A percentile compares a stretch with the other conserved stretches of the same genome.
Conservation (phyloP, 2,888 invertebrate genomes). For the Pyrgus malvae region DNA sequence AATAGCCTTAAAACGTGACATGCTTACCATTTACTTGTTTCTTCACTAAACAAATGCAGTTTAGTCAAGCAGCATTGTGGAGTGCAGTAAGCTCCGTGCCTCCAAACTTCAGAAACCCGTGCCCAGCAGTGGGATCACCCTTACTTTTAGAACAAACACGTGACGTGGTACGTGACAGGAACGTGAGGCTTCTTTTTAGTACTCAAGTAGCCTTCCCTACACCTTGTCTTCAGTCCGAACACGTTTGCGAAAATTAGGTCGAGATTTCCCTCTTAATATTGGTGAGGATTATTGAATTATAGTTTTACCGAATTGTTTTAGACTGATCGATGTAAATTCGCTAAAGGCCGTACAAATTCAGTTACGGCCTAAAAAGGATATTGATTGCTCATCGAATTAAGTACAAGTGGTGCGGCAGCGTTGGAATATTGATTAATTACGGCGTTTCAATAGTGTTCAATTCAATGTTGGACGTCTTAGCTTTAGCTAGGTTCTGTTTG, state of each 20-base stretch:
- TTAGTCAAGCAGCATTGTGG: too few species aligned
- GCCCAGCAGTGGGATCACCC: too few species aligned
- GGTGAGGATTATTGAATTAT: not conserved
- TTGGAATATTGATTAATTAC: conserved; percentile 23
- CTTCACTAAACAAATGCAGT: too few species aligned
- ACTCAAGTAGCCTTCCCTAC: too few species aligned
- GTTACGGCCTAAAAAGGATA: conserved; percentile 18
- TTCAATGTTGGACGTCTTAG: not conserved
- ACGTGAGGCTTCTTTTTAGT: too few species aligned
- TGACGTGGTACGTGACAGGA: not conserved
- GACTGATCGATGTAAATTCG: conserved; percentile 12
- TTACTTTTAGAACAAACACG: too few species aligned
- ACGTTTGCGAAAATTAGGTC: conserved; percentile 1
- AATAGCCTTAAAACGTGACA: too few species aligned
- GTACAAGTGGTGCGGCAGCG: conserved; percentile 9
- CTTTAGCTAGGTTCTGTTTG: not conserved
- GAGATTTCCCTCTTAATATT: not conserved
- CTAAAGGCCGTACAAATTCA: conserved; percentile 10
- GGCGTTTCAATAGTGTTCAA: conserved; percentile 4
- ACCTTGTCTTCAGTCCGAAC: too few species aligned
- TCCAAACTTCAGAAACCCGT: too few species aligned
- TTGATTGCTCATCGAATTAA: conserved; percentile 15
- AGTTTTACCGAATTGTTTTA: not conserved
- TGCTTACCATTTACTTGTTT: too few species aligned
- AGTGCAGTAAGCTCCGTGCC: too few species aligned